Conservation (phyloP, 2,113 vertebrate species). For the Pachycephala philippinensis region DNA sequence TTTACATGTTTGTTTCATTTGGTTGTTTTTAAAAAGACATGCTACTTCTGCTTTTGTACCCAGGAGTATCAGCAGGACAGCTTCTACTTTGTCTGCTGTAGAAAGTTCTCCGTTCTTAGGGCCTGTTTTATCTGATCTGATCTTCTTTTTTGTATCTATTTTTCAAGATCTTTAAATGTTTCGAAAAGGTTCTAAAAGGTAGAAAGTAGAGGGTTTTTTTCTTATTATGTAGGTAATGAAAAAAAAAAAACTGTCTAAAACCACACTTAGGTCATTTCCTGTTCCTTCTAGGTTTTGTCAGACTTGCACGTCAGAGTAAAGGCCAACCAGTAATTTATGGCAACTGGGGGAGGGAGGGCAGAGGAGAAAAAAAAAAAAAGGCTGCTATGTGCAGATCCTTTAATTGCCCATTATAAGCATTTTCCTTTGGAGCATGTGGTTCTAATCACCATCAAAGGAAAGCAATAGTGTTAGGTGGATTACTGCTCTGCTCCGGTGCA, state of each 20-base stretch:
- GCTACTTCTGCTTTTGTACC: slow-evolving; percentile 39
- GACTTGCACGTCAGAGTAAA: slow-evolving; percentile 47
- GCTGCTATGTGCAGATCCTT: slow-evolving; percentile 50
- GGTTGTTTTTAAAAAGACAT: not conserved
- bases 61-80: not conserved
- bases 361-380: not conserved
- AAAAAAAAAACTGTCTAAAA: slow-evolving; percentile 38
- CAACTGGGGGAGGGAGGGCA: slow-evolving; percentile 32
- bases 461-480: slow-evolving; percentile 40
- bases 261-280: slow-evolving; percentile 61
- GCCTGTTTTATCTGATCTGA: not conserved
- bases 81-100: not conserved
- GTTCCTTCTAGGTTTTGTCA: slow-evolving; percentile 64
- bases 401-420: slow-evolving; percentile 46
- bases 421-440: slow-evolving; percentile 53
- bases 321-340: slow-evolving; percentile 54
- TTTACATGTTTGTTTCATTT: not conserved
- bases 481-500: not conserved
- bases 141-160: not conserved
- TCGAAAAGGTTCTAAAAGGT: not conserved
- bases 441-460: slow-evolving; percentile 46
- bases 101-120: not conserved
- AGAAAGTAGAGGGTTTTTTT: not conserved
- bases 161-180: not conserved
- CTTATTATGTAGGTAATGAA: slow-evolving; percentile 33